Evolutionary conservation across 2,888 invertebrate species (phyloP), one percentile per base, ranked within the genome.

Genomic region (Frankliniella fusca): DNA sequence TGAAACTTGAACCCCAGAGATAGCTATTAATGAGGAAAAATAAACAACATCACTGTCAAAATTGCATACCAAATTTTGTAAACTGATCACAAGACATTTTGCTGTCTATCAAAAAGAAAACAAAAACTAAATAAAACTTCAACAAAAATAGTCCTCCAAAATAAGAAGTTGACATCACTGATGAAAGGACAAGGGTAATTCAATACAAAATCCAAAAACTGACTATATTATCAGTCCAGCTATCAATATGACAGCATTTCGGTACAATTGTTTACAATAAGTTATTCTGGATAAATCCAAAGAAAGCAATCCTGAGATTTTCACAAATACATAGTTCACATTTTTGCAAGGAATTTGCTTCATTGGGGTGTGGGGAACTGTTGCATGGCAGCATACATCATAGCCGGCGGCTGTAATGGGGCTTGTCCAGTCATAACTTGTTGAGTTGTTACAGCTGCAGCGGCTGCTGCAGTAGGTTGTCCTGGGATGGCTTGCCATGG

Each of bases 351-450:
- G 10, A 10, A 27, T 70, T 83, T 82, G 83, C 81, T 82, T 93
- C 94, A 95, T 93, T 95, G 70, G 27, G 70, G 95, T 89, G 94
- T 92, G 87, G 94, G 95, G 90, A 95, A 95, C 90, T 95, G 94
- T 87, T 93, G 94, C 91, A 95, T 93, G 88, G 93, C 89, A 84
- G 93, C 89, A 84, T 88, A 86, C 86, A 89, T 88, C 88, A 89
- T 88, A 82, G 88, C 90, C 88, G 89, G 88, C 89, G 87, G 88
- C 81, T 9, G 87, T 87, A 80, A 88, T 87, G 81, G 88, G 85
- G 28, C 88, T 87, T 79, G 88, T 86, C 50, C 87, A 10, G 70
- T 27, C 70, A 76, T 76, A 3, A 76, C 70, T 23, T 76, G 70
- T 27, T 76, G 70, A 76, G 23, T 76, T n/a, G 70, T 76, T 1